Conservation (phyloP, 2,797 vertebrate genomes). For the Delichon dasypus region DNA sequence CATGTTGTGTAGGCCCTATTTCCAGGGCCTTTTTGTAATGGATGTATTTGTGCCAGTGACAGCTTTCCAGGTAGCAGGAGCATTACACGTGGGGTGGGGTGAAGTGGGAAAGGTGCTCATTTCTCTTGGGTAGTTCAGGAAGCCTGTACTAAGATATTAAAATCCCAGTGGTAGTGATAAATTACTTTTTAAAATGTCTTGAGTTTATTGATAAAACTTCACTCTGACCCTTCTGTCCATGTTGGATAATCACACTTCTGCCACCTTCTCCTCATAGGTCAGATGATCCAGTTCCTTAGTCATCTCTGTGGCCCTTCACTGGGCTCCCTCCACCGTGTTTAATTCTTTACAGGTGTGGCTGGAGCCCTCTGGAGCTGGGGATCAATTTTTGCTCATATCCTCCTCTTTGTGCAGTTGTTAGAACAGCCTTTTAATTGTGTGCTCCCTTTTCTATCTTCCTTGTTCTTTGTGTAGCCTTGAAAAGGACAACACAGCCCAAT, state of each 20-base stretch:
- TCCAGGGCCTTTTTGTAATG: background rate
- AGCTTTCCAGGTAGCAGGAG: background rate
- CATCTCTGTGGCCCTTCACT: background rate
- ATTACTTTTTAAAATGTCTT: background rate
- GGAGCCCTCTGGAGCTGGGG: background rate
- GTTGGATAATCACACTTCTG: background rate
- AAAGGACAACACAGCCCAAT: background rate
- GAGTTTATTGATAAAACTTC: background rate
- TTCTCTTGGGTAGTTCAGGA: background rate
- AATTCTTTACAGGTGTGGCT: background rate
- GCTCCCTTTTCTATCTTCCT: background rate
- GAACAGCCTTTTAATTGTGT: background rate
- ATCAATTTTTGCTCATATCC: background rate
- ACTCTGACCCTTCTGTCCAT: background rate
- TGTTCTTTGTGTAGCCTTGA: background rate
- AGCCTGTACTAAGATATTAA: background rate
- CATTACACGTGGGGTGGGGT: background rate
- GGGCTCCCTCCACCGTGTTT: background rate
- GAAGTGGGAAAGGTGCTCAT: background rate
- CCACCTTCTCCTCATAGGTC: background rate
- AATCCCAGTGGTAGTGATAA: background rate
- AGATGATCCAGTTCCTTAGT: background rate
- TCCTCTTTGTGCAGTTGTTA: background rate
- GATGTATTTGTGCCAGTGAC: background rate
- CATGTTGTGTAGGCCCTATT: background rate